Base-by-base conservation (phyloP, 53 echinoderm and acorn worm genomes). In the Crossaster papposus region DNA sequence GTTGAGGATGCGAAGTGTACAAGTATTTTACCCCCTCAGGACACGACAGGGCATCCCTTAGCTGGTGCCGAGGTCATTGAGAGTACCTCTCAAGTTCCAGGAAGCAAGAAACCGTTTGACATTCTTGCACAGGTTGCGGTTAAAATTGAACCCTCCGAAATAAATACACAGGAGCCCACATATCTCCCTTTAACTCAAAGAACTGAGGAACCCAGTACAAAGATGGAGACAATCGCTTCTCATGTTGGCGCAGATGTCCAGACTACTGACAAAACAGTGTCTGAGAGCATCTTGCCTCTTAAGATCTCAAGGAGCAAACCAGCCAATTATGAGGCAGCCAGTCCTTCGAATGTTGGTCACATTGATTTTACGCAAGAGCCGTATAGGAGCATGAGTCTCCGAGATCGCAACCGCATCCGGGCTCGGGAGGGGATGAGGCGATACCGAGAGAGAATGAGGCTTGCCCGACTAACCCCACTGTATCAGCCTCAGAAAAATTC, bases 351-450 rank as follows among this genome's bases (percentile, higher is more conserved):
- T 15, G 4, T 12, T 4, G 75, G 52, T 15, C 87, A 36, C 20
- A 77, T 87, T 63, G 87, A 87, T 36, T 87, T 87, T 14, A 77
- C 87, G 0, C 75, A 87, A 44, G 87, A 87, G 64, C 87, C 87
- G 2, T 87, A 62, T 77, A 87, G 62, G 31, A 87, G 87, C 87
- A 87, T 87, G 87, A 76, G 76, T 64, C 76, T 87, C 5, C 76
- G 33, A 6, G 87, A 87, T 24, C 77, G 87, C 4, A 87, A 87
- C 62, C 87, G 87, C 58, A 34, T 87, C 55, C 33, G 87, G 44
- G 87, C 87, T 55, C 29, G 87, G 33, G 87, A 87, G 37, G 87
- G 87, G 9, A 87, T 87, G 87, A 54, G 87, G 76, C 77, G 87
- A 2, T 87, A 87, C 63, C 32, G 87, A 55, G 87, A 87, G 29